These are phyloP conservation scores for Siniperca obscura DNA, from an alignment of 2,797 vertebrate genomes.

Conservation along the genomic window DNA sequence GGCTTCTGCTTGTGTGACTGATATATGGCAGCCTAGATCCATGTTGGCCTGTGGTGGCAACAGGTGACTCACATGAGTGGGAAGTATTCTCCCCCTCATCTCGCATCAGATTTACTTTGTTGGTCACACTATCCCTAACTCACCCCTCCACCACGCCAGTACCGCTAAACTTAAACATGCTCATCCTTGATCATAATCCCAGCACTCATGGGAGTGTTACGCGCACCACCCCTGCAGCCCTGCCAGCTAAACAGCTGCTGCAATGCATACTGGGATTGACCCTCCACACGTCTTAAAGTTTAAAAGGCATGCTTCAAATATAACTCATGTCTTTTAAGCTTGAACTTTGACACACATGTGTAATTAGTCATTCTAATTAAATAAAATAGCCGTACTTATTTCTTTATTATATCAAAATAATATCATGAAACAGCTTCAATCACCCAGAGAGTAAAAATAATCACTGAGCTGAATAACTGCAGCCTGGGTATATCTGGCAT, in stretches of 20 bases:
- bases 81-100: conserved; percentile 26
- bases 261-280: conserved; percentile 11
- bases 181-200: conserved; percentile 68
- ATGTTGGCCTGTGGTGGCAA: conserved; percentile 51
- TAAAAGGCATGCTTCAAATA: conserved; percentile 6
- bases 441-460: conserved; percentile 34
- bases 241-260: conserved; percentile 66
- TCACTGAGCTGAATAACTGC: conserved; percentile 24
- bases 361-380: background rate
- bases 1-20: conserved; percentile 67
- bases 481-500: conserved; percentile 43
- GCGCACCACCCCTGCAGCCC: conserved; percentile 21
- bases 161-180: conserved; percentile 72
- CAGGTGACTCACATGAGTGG: conserved; percentile 73
- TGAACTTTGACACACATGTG: background rate
- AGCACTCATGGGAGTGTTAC: conserved; percentile 14
- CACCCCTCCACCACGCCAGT: conserved; percentile 19
- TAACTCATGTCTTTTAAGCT: background rate
- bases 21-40: conserved; percentile 62
- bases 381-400: background rate
- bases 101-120: conserved; percentile 44
- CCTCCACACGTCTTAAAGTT: conserved; percentile 31
- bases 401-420: conserved; percentile 3
- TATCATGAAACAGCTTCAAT: background rate
- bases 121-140: conserved; percentile 50